phyloP scores from a whole-genome alignment of 2,113 vertebrate species.

The Onychostruthus taczanowskii region DNA sequence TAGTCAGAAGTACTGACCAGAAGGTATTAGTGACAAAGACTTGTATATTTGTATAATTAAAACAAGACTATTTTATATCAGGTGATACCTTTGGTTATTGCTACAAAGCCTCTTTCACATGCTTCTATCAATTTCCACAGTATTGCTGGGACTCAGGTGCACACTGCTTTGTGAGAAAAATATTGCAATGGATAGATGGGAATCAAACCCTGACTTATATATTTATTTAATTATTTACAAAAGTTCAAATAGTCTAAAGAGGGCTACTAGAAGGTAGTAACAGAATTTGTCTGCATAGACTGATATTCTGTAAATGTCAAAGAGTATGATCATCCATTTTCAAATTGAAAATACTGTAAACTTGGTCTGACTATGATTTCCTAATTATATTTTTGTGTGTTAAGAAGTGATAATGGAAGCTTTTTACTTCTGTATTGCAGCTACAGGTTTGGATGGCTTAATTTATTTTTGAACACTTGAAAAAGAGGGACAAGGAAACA shows the following conservation, averaged over 20 bases:
- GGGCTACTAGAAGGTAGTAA: background rate
- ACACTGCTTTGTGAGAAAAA: background rate
- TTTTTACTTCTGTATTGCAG: background rate
- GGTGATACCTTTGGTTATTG: background rate
- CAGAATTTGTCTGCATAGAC: background rate
- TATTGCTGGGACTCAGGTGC: background rate
- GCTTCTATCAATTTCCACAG: background rate
- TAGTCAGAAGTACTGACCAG: background rate
- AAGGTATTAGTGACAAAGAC: background rate
- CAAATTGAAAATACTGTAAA: background rate
- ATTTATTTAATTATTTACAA: background rate
- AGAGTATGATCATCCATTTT: background rate
- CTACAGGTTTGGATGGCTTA: background rate
- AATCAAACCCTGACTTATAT: background rate
- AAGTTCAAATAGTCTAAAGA: background rate
- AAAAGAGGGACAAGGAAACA: background rate
- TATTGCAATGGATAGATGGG: background rate
- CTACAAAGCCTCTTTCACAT: background rate
- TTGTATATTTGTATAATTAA: too few species aligned
- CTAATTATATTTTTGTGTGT: background rate
- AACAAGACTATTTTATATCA: background rate
- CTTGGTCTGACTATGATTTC: background rate
- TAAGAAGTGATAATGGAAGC: background rate
- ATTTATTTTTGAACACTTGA: background rate
- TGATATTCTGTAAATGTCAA: background rate